Percentiles rank a stretch among this genome's conserved stretches.
Conservation (phyloP, 2,888 invertebrate genomes). For the Andrena haemorrhoa region DNA sequence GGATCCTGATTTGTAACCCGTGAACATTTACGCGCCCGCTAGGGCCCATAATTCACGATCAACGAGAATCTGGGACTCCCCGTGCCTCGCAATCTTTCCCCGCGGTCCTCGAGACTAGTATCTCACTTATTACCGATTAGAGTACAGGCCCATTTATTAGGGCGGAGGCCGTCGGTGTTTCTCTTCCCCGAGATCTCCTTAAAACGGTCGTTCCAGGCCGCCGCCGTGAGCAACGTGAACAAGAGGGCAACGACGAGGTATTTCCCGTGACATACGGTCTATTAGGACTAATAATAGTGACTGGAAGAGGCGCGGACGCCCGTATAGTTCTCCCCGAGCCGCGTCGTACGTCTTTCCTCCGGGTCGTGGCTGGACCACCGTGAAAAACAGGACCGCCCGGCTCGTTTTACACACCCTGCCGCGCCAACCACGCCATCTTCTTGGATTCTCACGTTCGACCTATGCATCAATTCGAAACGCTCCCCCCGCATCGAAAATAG, state of each 20-base stretch:
- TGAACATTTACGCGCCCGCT: neutral
- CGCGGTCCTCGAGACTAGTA: neutral
- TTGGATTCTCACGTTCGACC: slow-evolving; percentile 34
- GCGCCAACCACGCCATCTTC: neutral
- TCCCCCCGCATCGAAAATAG: neutral
- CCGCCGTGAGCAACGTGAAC: slow-evolving; percentile 21
- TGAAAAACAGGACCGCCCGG: slow-evolving; percentile 38
- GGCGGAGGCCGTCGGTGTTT: slow-evolving; percentile 6
- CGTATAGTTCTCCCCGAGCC: slow-evolving; percentile 42
- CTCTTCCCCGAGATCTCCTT: slow-evolving; percentile 23
- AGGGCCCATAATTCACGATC: neutral
- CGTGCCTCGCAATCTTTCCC: neutral
- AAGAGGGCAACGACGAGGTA: slow-evolving; percentile 32
- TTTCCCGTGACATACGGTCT: slow-evolving; percentile 80
- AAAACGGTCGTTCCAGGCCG: slow-evolving; percentile 9
- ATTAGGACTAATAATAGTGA: slow-evolving; percentile 83
- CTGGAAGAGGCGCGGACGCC: slow-evolving; percentile 53
- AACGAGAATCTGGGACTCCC: neutral
- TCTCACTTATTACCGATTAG: slow-evolving; percentile 17
- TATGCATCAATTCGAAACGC: slow-evolving; percentile 15
- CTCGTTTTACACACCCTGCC: slow-evolving; percentile 28
- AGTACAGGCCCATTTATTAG: slow-evolving; percentile 23
- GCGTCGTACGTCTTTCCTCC: slow-evolving; percentile 42
- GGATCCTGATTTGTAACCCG: no score
- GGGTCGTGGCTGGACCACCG: slow-evolving; percentile 48